A percentile compares a stretch with the other conserved stretches of the same genome.
Evolutionary conservation across 2,113 vertebrate species (phyloP).

Genomic region (Rattus rattus): DNA sequence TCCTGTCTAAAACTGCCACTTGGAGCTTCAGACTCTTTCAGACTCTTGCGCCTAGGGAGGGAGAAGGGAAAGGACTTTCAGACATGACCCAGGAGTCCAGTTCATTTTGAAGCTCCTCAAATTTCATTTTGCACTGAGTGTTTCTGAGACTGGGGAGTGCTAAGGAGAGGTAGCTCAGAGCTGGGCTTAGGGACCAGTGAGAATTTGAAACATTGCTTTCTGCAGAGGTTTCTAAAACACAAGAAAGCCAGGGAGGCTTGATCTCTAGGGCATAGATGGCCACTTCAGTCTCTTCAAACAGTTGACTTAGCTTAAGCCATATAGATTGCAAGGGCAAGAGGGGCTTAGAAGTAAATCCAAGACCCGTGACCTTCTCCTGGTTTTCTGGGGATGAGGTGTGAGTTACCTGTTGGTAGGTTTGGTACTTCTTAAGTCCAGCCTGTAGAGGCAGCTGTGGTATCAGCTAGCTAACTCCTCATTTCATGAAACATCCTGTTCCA

Average conservation of each 20-base stretch:
- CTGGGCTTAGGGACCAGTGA: background rate
- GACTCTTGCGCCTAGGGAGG: background rate
- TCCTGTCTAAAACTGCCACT: background rate
- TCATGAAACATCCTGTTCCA: no score
- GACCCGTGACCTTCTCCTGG: background rate
- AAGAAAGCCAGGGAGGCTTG: background rate
- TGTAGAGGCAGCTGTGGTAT: background rate
- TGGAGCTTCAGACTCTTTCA: background rate
- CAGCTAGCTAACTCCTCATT: background rate
- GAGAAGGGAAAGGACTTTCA: background rate
- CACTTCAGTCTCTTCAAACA: background rate
- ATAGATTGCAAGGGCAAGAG: background rate
- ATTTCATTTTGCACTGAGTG: background rate
- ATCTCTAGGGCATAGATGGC: background rate
- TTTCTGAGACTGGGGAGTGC: background rate
- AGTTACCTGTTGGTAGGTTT: background rate
- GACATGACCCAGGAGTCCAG: accelerated
- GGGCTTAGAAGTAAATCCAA: no score
- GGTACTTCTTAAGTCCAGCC: background rate
- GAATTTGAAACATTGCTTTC: background rate
- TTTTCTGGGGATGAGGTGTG: background rate
- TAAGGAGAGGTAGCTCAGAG: background rate
- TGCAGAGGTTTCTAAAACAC: background rate
- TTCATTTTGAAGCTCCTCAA: accelerated
- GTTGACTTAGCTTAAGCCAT: background rate